Conservation (phyloP, 1,140 invertebrate species). For the Pseudomyrmex pallidus region DNA sequence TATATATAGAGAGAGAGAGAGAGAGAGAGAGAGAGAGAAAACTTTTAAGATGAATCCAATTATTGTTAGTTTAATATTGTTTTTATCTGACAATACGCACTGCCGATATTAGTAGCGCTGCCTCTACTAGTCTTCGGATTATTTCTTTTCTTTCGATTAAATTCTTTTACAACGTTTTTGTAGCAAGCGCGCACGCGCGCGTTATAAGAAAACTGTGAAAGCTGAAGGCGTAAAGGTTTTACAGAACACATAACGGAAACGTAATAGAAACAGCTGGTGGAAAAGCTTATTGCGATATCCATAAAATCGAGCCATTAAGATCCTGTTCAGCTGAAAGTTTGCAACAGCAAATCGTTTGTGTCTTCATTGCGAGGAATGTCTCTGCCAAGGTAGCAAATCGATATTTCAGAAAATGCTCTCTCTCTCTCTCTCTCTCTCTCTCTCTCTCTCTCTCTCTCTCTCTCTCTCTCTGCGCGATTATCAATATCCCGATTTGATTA, state of each 20-base stretch:
- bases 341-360: constrained; percentile 11
- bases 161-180: constrained; percentile 44
- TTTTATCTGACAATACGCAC: constrained; percentile 38
- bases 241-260: constrained; percentile 37
- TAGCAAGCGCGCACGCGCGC: background rate
- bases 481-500: constrained; percentile 8
- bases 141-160: constrained; percentile 54
- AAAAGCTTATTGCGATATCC: constrained; percentile 26
- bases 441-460: too few species aligned
- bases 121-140: constrained; percentile 1
- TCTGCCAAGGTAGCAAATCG: background rate
- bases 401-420: constrained; percentile 13
- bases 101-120: constrained; percentile 6
- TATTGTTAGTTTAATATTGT: constrained; percentile 41
- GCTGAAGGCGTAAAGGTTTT: constrained; percentile 29
- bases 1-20: background rate
- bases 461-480: too few species aligned
- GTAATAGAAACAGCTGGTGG: constrained; percentile 25
- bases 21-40: background rate
- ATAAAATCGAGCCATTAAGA: constrained; percentile 46
- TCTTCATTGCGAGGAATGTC: constrained; percentile 21
- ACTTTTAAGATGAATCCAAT: background rate
- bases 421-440: too few species aligned
- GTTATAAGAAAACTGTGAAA: constrained; percentile 19
- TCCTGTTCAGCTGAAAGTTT: constrained; percentile 33